Conservation (phyloP, 2,113 vertebrate genomes). For the Ptilorrhoa leucosticta region DNA sequence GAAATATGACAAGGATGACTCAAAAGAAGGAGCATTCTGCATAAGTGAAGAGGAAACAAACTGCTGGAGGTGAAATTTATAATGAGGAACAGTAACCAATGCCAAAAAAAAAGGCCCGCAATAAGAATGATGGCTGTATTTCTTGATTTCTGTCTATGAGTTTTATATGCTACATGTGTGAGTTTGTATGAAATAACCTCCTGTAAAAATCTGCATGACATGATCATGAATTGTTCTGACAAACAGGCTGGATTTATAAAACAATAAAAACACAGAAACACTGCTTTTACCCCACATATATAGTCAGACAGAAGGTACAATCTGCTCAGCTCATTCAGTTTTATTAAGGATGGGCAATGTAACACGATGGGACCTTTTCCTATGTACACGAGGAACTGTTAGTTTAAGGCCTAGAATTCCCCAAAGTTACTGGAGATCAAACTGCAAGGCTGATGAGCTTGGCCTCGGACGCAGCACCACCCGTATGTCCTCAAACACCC, state of each 20-base stretch:
- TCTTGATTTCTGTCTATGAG: slow-evolving; percentile 39
- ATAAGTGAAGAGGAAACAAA: slow-evolving; percentile 54
- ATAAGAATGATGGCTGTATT: slow-evolving; percentile 46
- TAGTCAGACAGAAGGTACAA: neutral
- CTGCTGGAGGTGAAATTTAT: slow-evolving; percentile 58
- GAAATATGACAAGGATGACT: slow-evolving; percentile 69
- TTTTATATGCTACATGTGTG: neutral
- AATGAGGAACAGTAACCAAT: slow-evolving; percentile 37
- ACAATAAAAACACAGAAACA: slow-evolving; percentile 15
- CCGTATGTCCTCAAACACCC: neutral
- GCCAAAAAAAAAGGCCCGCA: neutral
- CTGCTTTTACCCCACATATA: slow-evolving; percentile 19
- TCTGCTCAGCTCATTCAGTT: neutral
- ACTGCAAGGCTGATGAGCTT: neutral
- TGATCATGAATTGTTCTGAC: slow-evolving; percentile 32
- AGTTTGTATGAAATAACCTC: neutral
- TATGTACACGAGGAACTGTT: neutral
- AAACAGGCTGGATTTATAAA: slow-evolving; percentile 18
- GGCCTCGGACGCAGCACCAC: neutral
- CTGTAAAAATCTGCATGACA: neutral
- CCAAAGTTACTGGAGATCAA: neutral
- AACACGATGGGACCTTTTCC: neutral
- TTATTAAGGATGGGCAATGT: neutral
- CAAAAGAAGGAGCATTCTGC: slow-evolving; percentile 38
- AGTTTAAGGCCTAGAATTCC: neutral